Conservation (phyloP, 2,888 invertebrate species). For the Apodemia duryi region DNA sequence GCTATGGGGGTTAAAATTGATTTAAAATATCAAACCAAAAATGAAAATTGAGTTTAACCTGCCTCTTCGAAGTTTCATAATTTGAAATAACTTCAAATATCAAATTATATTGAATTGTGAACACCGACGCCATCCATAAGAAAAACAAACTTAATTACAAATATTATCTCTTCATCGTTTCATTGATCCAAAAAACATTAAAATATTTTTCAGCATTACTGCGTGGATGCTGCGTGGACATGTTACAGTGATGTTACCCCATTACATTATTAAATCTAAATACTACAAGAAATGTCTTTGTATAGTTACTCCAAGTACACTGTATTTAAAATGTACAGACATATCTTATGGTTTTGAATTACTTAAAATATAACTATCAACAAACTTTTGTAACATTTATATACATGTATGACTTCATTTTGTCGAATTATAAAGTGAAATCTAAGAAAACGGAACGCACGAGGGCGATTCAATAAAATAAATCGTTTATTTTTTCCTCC, state of each 20-base stretch:
- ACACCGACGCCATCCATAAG: too few species aligned
- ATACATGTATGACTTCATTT: conserved; percentile 8
- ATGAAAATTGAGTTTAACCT: too few species aligned
- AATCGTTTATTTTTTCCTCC: conserved; percentile 18
- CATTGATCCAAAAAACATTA: too few species aligned
- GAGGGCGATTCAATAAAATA: conserved; percentile 14
- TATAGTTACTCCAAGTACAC: neutral
- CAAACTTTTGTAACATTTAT: conserved; percentile 13
- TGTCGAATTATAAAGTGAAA: neutral
- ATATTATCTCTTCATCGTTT: too few species aligned
- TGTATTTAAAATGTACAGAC: neutral
- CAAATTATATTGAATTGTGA: too few species aligned
- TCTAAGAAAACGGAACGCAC: neutral
- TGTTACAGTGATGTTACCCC: neutral
- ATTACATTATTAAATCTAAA: neutral
- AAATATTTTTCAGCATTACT: too few species aligned
- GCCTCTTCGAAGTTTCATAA: too few species aligned
- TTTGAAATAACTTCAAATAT: too few species aligned
- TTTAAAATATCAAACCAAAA: too few species aligned
- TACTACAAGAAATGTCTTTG: conserved; percentile 1
- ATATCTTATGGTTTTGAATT: conserved; percentile 6
- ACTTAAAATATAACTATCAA: conserved; percentile 13
- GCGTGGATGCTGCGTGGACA: too few species aligned
- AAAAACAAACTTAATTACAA: too few species aligned
- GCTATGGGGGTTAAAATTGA: too few species aligned